Evolutionary conservation across 2,797 vertebrate genomes (phyloP).

Genomic region (Melanotaenia maccullochi): DNA sequence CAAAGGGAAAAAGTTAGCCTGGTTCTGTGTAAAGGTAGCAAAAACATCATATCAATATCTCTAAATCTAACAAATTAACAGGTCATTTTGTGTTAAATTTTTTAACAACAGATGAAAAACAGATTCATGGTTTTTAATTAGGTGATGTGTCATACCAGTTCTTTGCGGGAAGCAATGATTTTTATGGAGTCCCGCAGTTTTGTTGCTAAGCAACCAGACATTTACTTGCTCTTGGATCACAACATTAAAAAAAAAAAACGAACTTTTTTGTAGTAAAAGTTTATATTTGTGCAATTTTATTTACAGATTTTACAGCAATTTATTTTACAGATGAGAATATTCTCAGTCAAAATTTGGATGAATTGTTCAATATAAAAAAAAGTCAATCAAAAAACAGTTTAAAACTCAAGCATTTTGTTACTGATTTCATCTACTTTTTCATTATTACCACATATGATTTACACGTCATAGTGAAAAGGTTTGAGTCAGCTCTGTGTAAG

Average conservation of each 20-base stretch:
- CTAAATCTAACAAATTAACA: background rate
- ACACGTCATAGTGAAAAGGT: conserved; percentile 11
- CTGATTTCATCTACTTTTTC: conserved; percentile 9
- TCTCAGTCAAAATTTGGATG: background rate
- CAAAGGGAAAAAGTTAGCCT: background rate
- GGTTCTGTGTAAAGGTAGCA: background rate
- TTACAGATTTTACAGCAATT: too few species aligned
- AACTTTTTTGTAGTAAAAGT: conserved; percentile 16
- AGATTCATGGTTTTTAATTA: conserved; percentile 4
- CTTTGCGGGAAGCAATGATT: conserved; percentile 11
- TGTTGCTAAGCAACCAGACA: conserved; percentile 47
- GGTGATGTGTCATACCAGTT: conserved; percentile 20
- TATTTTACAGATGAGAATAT: too few species aligned
- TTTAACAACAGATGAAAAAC: background rate
- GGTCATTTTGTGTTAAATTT: conserved; percentile 5
- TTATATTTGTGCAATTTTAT: conserved; percentile 4
- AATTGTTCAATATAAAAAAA: conserved; percentile 5
- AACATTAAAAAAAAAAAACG: conserved; percentile 9
- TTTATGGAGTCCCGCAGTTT: conserved; percentile 28
- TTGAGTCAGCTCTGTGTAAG: background rate
- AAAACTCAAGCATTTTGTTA: background rate
- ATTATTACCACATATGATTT: conserved; percentile 16
- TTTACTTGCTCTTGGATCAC: conserved; percentile 15
- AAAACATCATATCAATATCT: background rate
- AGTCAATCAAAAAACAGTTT: background rate